Evolutionary conservation across 2,113 vertebrate species (phyloP).

Genomic region (Planiliza haematocheilus): DNA sequence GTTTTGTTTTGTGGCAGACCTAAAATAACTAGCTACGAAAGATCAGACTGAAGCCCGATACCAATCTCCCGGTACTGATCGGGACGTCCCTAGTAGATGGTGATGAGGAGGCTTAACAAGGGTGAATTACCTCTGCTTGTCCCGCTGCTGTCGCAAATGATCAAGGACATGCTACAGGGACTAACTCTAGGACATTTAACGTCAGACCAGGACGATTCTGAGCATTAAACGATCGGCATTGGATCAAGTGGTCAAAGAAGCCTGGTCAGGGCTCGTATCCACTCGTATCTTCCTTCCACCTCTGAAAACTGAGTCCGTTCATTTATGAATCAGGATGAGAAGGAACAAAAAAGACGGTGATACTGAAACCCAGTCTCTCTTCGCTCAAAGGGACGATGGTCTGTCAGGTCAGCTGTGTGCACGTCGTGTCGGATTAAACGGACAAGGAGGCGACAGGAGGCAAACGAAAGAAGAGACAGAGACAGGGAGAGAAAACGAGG

Average conservation of each 20-base stretch:
- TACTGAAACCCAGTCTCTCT: constrained; percentile 4
- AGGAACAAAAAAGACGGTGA: neutral
- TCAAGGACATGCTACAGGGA: too few species aligned
- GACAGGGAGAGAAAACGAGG: neutral
- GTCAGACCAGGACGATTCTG: too few species aligned
- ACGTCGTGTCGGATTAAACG: constrained; percentile 15
- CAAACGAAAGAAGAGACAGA: neutral
- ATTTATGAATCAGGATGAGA: neutral
- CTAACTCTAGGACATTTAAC: too few species aligned
- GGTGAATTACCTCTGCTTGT: too few species aligned
- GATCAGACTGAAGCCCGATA: too few species aligned
- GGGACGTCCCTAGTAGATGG: too few species aligned
- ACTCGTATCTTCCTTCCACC: neutral
- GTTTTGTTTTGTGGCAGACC: neutral
- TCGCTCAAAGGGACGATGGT: neutral
- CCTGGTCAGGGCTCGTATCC: neutral
- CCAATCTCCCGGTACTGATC: too few species aligned
- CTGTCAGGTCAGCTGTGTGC: neutral
- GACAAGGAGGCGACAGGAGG: constrained; percentile 7
- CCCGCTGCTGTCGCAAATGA: too few species aligned
- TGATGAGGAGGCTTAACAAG: too few species aligned
- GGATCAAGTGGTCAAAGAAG: too few species aligned
- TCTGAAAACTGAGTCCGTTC: neutral
- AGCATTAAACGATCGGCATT: too few species aligned
- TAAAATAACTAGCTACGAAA: too few species aligned